Evolutionary conservation across 2,113 vertebrate species (phyloP).

Genomic region (Oncorhynchus tshawytscha): DNA sequence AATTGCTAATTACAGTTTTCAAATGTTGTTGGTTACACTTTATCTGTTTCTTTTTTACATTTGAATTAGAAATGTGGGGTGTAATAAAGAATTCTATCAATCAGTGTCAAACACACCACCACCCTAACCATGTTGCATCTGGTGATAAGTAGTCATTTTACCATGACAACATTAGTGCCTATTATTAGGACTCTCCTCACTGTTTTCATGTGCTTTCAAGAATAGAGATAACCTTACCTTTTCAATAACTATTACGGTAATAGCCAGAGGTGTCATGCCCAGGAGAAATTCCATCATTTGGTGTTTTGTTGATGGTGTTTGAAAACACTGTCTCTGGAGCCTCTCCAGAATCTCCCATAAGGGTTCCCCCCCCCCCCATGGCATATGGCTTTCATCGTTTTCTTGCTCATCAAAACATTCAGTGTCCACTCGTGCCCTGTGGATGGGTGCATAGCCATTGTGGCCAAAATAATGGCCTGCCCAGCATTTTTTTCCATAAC

Average conservation of each 20-base stretch:
- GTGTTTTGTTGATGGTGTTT: too few relatives aligned
- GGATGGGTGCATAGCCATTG: too few relatives aligned
- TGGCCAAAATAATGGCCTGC: too few relatives aligned
- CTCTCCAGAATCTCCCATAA: slow-evolving; percentile 53
- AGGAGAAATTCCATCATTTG: not conserved
- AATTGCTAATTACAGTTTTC: slow-evolving; percentile 68
- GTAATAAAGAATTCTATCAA: slow-evolving; percentile 72
- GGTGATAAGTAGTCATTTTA: slow-evolving; percentile 64
- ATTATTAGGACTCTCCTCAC: slow-evolving; percentile 62
- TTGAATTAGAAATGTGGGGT: slow-evolving; percentile 74
- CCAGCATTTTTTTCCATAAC: too few relatives aligned
- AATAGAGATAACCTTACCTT: slow-evolving; percentile 23
- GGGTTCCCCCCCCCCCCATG: slow-evolving; percentile 58
- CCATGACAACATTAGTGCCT: slow-evolving; percentile 28
- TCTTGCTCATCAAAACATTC: too few relatives aligned
- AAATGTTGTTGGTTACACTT: slow-evolving; percentile 49
- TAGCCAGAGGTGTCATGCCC: slow-evolving; percentile 22
- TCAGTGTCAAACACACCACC: slow-evolving; percentile 58
- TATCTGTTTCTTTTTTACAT: slow-evolving; percentile 70
- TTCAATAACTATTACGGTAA: slow-evolving; percentile 42
- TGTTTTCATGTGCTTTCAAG: slow-evolving; percentile 54
- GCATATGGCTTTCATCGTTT: too few relatives aligned
- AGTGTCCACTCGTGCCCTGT: too few relatives aligned
- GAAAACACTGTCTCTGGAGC: slow-evolving; percentile 47
- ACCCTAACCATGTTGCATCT: slow-evolving; percentile 4